These are phyloP conservation scores for Parus major DNA, from an alignment of 2,113 vertebrate species.

Conservation along the genomic window DNA sequence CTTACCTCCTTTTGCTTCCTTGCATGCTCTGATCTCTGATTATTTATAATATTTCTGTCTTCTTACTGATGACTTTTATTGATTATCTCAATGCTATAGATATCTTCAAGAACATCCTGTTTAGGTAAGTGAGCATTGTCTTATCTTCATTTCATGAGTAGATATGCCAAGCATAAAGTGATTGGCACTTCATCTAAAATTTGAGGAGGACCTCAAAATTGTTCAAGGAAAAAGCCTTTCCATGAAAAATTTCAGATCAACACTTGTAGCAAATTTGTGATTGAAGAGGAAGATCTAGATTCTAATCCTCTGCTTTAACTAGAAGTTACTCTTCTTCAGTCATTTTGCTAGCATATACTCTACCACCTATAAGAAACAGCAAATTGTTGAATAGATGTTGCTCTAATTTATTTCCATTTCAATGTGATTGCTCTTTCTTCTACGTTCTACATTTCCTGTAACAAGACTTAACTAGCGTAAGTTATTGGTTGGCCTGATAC, in stretches of 20 bases:
- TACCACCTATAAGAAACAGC: neutral
- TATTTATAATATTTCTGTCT: slow-evolving; percentile 25
- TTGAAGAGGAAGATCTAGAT: neutral
- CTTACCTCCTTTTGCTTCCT: neutral
- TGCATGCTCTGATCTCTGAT: slow-evolving; percentile 23
- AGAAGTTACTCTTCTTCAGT: neutral
- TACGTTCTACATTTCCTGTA: neutral
- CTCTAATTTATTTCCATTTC: neutral
- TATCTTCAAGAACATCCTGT: slow-evolving; percentile 40
- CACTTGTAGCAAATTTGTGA: neutral
- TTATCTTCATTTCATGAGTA: neutral
- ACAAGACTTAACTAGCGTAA: neutral
- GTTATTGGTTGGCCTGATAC: neutral
- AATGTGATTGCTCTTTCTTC: neutral
- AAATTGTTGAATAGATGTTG: neutral
- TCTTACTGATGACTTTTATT: slow-evolving; percentile 39
- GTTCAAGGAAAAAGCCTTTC: neutral
- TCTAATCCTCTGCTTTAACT: neutral
- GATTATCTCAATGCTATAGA: slow-evolving; percentile 42
- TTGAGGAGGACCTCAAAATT: neutral
- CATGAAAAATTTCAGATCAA: neutral
- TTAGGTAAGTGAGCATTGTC: slow-evolving; percentile 55
- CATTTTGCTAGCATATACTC: neutral
- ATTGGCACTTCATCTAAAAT: neutral
- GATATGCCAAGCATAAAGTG: neutral